Evolutionary conservation across 2,113 vertebrate genomes (phyloP).

Genomic region (Sylvilagus bachmani): DNA sequence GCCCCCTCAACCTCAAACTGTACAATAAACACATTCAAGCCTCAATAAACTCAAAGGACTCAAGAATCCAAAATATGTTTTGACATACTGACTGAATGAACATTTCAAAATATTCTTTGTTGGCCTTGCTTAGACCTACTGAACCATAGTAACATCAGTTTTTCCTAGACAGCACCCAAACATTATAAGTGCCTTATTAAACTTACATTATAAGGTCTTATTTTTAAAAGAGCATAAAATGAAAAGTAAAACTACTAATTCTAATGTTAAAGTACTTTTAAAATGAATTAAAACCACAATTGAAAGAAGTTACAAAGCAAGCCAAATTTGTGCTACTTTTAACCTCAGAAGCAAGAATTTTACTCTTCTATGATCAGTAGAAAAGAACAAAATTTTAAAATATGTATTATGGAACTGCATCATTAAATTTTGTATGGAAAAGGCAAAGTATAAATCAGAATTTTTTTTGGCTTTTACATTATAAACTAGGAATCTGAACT

Average conservation of each 20-base stretch:
- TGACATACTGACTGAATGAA: neutral
- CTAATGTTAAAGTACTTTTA: neutral
- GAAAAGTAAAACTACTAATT: neutral
- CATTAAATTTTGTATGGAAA: conserved; percentile 18
- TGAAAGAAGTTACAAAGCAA: neutral
- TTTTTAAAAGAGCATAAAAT: conserved; percentile 9
- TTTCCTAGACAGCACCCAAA: neutral
- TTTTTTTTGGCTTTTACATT: neutral
- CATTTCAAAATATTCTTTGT: neutral
- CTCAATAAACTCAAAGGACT: neutral
- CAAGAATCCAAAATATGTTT: neutral
- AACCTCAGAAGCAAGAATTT: neutral
- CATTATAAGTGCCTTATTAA: neutral
- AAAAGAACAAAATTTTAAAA: neutral
- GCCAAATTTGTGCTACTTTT: neutral
- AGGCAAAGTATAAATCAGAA: neutral
- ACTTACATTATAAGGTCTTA: conserved; percentile 28
- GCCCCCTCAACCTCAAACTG: neutral
- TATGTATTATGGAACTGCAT: neutral
- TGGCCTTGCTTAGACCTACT: neutral
- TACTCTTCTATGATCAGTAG: neutral
- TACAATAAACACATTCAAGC: neutral
- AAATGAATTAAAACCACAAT: neutral
- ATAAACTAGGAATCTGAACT: neutral
- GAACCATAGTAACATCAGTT: neutral